Conservation (phyloP, 2,888 invertebrate species). For the Andrena fulva region DNA sequence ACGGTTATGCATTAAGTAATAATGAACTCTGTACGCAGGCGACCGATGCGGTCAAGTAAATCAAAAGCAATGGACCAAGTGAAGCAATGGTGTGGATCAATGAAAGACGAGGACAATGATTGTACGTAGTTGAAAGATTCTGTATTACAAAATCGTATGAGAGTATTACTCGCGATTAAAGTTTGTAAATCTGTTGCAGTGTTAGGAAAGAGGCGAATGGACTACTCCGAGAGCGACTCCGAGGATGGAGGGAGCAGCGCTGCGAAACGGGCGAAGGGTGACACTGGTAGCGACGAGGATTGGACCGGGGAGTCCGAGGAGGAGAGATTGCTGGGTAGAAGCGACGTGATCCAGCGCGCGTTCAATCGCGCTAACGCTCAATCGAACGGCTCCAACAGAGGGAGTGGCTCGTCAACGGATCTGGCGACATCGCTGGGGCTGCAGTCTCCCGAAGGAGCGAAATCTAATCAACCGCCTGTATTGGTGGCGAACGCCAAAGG, state of each 20-base stretch:
- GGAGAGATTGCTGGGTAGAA: slow-evolving; percentile 82
- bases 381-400: slow-evolving; percentile 83
- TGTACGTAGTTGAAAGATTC: slow-evolving; percentile 64
- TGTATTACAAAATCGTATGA: not conserved
- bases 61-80: slow-evolving; percentile 93
- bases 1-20: not conserved
- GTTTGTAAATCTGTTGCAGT: slow-evolving; percentile 56
- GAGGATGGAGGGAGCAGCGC: slow-evolving; percentile 85
- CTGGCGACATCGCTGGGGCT: slow-evolving; percentile 82
- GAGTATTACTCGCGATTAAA: not conserved
- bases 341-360: slow-evolving; percentile 83
- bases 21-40: slow-evolving; percentile 82
- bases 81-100: slow-evolving; percentile 93
- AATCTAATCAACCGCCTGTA: slow-evolving; percentile 80
- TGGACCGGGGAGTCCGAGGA: slow-evolving; percentile 85
- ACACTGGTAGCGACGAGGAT: slow-evolving; percentile 85
- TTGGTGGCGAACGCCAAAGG: slow-evolving; percentile 88
- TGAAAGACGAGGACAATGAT: slow-evolving; percentile 86
- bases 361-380: slow-evolving; percentile 82
- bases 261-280: slow-evolving; percentile 86
- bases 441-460: slow-evolving; percentile 75
- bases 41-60: slow-evolving; percentile 92
- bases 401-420: slow-evolving; percentile 85
- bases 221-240: slow-evolving; percentile 85
- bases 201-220: slow-evolving; percentile 85